Evolutionary conservation across 2,888 invertebrate species (phyloP).

Genomic region (Pseudanteris insignis): DNA sequence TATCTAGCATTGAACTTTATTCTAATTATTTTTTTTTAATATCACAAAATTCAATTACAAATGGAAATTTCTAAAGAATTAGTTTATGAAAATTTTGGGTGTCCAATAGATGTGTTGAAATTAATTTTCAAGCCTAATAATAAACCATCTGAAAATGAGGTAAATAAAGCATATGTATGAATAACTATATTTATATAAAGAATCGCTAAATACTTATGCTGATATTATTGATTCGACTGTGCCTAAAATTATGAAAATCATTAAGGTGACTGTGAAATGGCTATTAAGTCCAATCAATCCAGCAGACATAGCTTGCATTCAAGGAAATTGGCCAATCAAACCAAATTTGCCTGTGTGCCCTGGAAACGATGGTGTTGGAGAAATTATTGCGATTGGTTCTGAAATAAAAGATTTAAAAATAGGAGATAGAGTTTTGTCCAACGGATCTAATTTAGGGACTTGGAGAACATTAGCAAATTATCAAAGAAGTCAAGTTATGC

Average conservation of each 20-base stretch:
- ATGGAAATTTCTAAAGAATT: slow-evolving; percentile 6
- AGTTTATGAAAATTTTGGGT: slow-evolving; percentile 12
- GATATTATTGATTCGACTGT: too few relatives aligned
- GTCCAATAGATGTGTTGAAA: slow-evolving; percentile 14
- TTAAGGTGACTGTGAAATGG: slow-evolving; percentile 82
- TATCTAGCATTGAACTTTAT: too few relatives aligned
- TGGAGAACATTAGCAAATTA: slow-evolving; percentile 82
- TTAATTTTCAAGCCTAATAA: background rate
- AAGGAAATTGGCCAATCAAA: slow-evolving; percentile 87
- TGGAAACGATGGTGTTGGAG: slow-evolving; percentile 96
- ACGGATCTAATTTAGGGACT: slow-evolving; percentile 80
- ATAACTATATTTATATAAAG: too few relatives aligned
- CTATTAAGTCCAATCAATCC: slow-evolving; percentile 94
- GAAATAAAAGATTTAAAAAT: slow-evolving; percentile 68
- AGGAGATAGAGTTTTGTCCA: slow-evolving; percentile 88
- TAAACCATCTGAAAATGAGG: slow-evolving; percentile 69
- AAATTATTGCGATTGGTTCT: slow-evolving; percentile 78
- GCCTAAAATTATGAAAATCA: too few relatives aligned
- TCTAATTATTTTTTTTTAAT: too few relatives aligned
- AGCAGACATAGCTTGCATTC: slow-evolving; percentile 96
- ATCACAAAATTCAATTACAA: too few relatives aligned
- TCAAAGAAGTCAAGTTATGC: slow-evolving; percentile 71
- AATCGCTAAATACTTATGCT: too few relatives aligned
- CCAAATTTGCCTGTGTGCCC: slow-evolving; percentile 86
- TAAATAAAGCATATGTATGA: slow-evolving; percentile 40